Percentiles rank a stretch among this genome's conserved stretches.
These are phyloP conservation scores for Resseliella maxima DNA, from an alignment of 2,888 invertebrate genomes.

Conservation along the genomic window DNA sequence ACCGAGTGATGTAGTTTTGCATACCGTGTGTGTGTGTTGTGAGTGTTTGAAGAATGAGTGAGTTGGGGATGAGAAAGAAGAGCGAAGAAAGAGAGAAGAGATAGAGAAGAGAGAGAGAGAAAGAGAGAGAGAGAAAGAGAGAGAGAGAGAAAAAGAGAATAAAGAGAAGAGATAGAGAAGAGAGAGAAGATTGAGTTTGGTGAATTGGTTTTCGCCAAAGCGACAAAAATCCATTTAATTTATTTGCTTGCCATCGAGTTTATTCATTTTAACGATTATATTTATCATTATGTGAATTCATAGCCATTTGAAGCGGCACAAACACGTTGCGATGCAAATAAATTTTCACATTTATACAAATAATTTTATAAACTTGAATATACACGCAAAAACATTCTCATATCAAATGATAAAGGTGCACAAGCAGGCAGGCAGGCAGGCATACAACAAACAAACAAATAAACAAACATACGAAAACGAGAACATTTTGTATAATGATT, in stretches of 20 bases:
- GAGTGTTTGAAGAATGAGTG: too few relatives aligned
- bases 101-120: too few relatives aligned
- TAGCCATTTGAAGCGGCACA: background rate
- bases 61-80: too few relatives aligned
- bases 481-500: background rate
- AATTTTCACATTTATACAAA: conserved; percentile 36
- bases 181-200: too few relatives aligned
- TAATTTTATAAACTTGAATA: background rate
- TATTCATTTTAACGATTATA: conserved; percentile 13
- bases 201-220: background rate
- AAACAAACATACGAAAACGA: background rate
- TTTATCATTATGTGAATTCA: conserved; percentile 25
- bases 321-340: conserved; percentile 39
- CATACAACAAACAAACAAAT: background rate
- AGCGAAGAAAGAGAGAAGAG: too few relatives aligned
- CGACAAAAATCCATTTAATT: conserved; percentile 44
- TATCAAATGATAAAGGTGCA: background rate
- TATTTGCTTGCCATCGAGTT: conserved; percentile 38
- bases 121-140: too few relatives aligned
- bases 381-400: background rate
- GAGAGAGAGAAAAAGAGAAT: too few relatives aligned
- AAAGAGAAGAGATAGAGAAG: too few relatives aligned
- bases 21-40: too few relatives aligned
- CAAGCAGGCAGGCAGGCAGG: too few relatives aligned
- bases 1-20: too few relatives aligned